Conservation (phyloP, 2,888 invertebrate species). For the Eudasyphora cyanicolor region DNA sequence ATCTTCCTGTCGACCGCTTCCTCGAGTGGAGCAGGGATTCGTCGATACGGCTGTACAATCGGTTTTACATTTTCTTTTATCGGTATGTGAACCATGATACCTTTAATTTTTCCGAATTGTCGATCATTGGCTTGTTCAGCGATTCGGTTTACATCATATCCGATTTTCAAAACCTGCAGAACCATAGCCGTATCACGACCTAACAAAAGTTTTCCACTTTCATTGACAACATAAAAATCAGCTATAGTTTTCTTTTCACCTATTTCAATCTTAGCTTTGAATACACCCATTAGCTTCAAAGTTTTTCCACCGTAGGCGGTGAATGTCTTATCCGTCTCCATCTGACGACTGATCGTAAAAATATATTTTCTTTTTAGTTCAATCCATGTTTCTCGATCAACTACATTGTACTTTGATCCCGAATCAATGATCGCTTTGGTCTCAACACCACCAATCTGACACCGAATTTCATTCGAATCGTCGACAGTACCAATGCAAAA, state of each 20-base stretch:
- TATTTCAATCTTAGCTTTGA: too few relatives aligned
- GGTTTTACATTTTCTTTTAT: too few relatives aligned
- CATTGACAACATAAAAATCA: slow-evolving; percentile 8
- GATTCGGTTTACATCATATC: background rate
- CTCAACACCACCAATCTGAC: background rate
- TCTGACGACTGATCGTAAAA: background rate
- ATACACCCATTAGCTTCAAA: too few relatives aligned
- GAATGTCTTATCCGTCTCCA: background rate
- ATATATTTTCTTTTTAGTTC: background rate
- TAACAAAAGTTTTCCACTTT: background rate
- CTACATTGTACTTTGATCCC: slow-evolving; percentile 9
- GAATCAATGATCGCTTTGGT: background rate
- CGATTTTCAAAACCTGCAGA: background rate
- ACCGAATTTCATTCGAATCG: background rate
- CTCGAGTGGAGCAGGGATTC: too few relatives aligned
- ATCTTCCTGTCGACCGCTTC: too few relatives aligned
- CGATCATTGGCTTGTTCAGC: background rate
- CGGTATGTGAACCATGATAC: background rate
- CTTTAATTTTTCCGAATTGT: too few relatives aligned
- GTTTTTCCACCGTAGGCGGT: too few relatives aligned
- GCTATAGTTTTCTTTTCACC: background rate
- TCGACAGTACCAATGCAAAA: slow-evolving; percentile 6
- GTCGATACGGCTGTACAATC: too few relatives aligned
- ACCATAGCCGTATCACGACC: background rate
- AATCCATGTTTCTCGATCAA: slow-evolving; percentile 13